phyloP scores from a whole-genome alignment of 2,888 invertebrate species.

The Pristionchus maxplancki region DNA sequence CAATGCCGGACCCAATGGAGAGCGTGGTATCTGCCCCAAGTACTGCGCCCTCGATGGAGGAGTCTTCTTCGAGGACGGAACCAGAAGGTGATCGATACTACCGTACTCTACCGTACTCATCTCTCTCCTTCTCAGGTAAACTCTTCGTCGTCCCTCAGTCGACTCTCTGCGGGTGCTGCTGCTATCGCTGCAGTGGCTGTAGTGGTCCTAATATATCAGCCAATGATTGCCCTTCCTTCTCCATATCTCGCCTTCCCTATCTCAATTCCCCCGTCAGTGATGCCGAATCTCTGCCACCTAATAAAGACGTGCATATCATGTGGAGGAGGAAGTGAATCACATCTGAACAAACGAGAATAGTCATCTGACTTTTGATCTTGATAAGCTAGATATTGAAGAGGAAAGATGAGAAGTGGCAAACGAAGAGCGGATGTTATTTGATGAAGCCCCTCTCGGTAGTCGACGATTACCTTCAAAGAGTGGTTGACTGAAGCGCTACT shows the following conservation, averaged over 20 bases:
- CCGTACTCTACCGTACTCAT: not conserved
- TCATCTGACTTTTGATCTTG: not conserved
- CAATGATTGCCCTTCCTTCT: not conserved
- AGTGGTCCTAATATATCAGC: constrained; percentile 36
- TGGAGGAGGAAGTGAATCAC: not conserved
- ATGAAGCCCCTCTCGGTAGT: not conserved
- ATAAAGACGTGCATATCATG: constrained; percentile 45
- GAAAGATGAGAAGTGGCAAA: not conserved
- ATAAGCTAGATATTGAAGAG: not conserved
- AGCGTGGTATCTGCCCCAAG: constrained; percentile 67
- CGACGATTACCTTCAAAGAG: not conserved
- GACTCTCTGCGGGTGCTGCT: constrained; percentile 17
- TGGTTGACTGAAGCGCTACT: not conserved
- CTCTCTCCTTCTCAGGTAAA: not conserved
- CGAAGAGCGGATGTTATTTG: not conserved
- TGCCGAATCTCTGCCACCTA: constrained; percentile 41
- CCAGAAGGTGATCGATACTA: constrained; percentile 33
- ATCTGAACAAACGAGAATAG: not conserved
- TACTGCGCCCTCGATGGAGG: constrained; percentile 69
- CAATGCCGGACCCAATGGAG: constrained; percentile 54
- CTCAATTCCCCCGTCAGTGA: constrained; percentile 30
- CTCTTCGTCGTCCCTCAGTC: not conserved
- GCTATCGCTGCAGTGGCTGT: not conserved
- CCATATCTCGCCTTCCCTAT: constrained; percentile 14
- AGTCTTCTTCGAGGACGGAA: constrained; percentile 69